These are phyloP conservation scores for Cephalopterus ornatus DNA, from an alignment of 2,113 vertebrate genomes.

Conservation along the genomic window DNA sequence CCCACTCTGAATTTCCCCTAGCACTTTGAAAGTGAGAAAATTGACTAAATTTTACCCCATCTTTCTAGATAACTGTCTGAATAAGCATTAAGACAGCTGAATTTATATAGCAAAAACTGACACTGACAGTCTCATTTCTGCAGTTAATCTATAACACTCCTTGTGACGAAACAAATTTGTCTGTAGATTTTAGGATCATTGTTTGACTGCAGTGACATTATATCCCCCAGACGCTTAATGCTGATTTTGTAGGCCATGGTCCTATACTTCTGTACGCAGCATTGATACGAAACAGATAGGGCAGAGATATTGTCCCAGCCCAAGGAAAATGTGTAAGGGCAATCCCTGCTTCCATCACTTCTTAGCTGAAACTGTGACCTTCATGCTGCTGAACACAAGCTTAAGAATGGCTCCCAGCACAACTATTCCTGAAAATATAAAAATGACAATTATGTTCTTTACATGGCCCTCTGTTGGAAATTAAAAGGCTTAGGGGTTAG, in stretches of 20 bases:
- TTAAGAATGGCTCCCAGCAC: not conserved
- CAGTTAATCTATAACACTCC: not conserved
- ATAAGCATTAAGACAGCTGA: not conserved
- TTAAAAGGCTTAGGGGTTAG: not conserved
- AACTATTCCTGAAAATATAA: not conserved
- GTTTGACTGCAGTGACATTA: not conserved
- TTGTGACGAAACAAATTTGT: not conserved
- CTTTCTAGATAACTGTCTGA: not conserved
- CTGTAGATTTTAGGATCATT: not conserved
- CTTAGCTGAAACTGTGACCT: not conserved
- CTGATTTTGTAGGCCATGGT: not conserved
- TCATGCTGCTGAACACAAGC: not conserved
- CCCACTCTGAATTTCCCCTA: not conserved
- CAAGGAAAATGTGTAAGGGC: accelerated
- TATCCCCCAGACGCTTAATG: not conserved
- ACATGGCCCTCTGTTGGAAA: not conserved
- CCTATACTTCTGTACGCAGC: not conserved
- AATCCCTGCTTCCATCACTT: not conserved
- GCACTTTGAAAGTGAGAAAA: not conserved
- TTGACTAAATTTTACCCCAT: not conserved
- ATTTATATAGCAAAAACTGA: not conserved
- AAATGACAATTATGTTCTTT: not conserved
- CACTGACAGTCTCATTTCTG: not conserved
- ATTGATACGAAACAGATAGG: not conserved
- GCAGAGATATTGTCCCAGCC: not conserved